Conservation (phyloP, 2,888 invertebrate species). For the Ophraella communa region DNA sequence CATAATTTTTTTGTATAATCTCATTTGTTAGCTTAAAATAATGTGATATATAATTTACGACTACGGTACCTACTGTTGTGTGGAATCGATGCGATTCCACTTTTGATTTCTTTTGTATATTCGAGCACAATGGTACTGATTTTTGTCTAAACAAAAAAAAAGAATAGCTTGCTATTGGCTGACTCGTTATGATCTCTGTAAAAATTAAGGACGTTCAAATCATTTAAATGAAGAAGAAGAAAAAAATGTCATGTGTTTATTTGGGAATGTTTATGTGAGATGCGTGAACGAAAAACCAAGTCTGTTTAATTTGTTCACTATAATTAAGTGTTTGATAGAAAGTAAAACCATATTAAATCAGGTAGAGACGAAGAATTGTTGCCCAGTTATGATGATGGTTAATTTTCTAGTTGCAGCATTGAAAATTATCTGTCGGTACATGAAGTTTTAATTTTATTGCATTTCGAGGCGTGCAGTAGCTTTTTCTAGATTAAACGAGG, state of each 20-base stretch:
- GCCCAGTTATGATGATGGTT: too few species aligned
- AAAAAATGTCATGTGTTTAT: constrained; percentile 32
- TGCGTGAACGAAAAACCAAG: neutral
- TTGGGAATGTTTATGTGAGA: constrained; percentile 25
- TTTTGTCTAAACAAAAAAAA: constrained; percentile 48
- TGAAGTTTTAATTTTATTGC: too few species aligned
- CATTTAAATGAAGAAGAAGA: neutral
- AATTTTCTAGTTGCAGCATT: too few species aligned
- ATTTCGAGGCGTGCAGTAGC: too few species aligned
- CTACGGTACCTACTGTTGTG: constrained; percentile 48
- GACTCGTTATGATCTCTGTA: constrained; percentile 49
- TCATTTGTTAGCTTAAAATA: constrained; percentile 46
- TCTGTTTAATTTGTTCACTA: neutral
- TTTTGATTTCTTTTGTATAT: constrained; percentile 44
- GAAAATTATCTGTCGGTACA: too few species aligned
- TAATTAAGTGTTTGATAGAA: too few species aligned
- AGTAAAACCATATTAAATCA: too few species aligned
- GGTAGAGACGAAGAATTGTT: too few species aligned
- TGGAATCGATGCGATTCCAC: constrained; percentile 34
- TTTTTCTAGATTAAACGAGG: too few species aligned
- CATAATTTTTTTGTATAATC: constrained; percentile 45
- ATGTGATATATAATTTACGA: constrained; percentile 54
- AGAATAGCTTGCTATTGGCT: constrained; percentile 50
- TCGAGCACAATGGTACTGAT: constrained; percentile 54
- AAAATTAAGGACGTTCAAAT: constrained; percentile 31